A percentile compares a stretch with the other conserved stretches of the same genome.
These are phyloP conservation scores for Tachypleus tridentatus DNA, from an alignment of 1,140 invertebrate species.

Conservation along the genomic window DNA sequence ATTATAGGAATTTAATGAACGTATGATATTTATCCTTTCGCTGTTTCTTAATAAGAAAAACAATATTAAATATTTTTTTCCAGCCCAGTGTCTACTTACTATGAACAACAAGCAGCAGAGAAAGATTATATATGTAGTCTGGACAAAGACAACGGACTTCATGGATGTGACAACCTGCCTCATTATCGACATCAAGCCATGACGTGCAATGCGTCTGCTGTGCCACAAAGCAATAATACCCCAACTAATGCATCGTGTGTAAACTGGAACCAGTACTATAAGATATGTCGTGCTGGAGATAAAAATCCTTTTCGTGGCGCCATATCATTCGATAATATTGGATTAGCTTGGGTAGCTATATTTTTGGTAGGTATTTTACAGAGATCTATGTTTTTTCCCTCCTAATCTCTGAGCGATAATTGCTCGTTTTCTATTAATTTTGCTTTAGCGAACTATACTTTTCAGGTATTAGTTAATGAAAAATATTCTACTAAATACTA, in stretches of 20 bases:
- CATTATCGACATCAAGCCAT: constrained; percentile 54
- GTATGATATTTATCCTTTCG: too few relatives aligned
- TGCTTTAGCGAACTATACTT: too few relatives aligned
- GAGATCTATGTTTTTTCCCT: too few relatives aligned
- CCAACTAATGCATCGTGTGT: constrained; percentile 50
- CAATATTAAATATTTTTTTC: neutral
- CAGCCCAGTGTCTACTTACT: constrained; percentile 36
- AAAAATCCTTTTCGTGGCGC: constrained; percentile 98
- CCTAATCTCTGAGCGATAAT: too few relatives aligned
- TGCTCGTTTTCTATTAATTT: too few relatives aligned
- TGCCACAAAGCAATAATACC: constrained; percentile 21
- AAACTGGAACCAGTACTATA: constrained; percentile 99
- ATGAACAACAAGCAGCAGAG: constrained; percentile 50
- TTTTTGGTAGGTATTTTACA: constrained; percentile 70
- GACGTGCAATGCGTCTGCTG: constrained; percentile 45
- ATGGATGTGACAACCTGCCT: constrained; percentile 75
- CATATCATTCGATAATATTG: constrained; percentile 99
- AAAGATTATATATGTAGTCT: constrained; percentile 96
- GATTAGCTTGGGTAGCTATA: constrained; percentile 98
- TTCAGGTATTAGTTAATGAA: too few relatives aligned
- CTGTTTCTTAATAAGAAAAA: neutral
- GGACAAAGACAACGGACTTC: constrained; percentile 88
- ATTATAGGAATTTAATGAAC: too few relatives aligned
- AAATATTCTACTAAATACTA: too few relatives aligned
- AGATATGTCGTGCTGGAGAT: constrained; percentile 77